Evolutionary conservation across 1,140 invertebrate genomes (phyloP).

Genomic region (Archegozetes longisetosus): DNA sequence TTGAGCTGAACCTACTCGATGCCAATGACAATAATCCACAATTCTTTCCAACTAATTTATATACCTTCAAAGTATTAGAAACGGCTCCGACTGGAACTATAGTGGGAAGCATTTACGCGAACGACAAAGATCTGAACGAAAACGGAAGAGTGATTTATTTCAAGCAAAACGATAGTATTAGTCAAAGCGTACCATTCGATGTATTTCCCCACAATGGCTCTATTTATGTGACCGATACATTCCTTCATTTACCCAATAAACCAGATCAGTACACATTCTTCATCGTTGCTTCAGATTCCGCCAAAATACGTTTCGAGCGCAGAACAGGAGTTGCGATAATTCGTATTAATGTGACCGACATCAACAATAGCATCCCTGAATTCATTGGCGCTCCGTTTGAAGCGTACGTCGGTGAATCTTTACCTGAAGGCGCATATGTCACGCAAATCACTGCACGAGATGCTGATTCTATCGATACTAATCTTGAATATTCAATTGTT

Average conservation of each 20-base stretch:
- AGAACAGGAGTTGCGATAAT: slow-evolving; percentile 24
- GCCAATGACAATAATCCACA: slow-evolving; percentile 72
- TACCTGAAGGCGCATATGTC: slow-evolving; percentile 24
- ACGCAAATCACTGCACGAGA: slow-evolving; percentile 22
- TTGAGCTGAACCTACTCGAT: slow-evolving; percentile 52
- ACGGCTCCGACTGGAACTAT: slow-evolving; percentile 22
- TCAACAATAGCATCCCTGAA: slow-evolving; percentile 31
- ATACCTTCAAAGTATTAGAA: slow-evolving; percentile 30
- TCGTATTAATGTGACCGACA: slow-evolving; percentile 27
- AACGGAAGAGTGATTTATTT: slow-evolving; percentile 32
- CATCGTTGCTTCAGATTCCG: slow-evolving; percentile 23
- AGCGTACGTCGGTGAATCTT: slow-evolving; percentile 24
- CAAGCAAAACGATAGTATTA: slow-evolving; percentile 23
- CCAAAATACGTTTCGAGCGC: slow-evolving; percentile 22
- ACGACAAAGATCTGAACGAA: slow-evolving; percentile 24
- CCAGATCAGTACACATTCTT: slow-evolving; percentile 24
- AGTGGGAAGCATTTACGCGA: slow-evolving; percentile 23
- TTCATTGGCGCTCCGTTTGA: slow-evolving; percentile 22
- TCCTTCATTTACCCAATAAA: slow-evolving; percentile 19
- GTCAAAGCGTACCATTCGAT: slow-evolving; percentile 23
- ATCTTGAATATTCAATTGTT: slow-evolving; percentile 23
- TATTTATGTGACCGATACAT: slow-evolving; percentile 22
- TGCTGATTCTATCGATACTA: slow-evolving; percentile 9
- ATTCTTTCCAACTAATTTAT: slow-evolving; percentile 61
- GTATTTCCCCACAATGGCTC: slow-evolving; percentile 25